Evolutionary conservation across 1,140 invertebrate species (phyloP).

Genomic region (Hypsibius dujardini): DNA sequence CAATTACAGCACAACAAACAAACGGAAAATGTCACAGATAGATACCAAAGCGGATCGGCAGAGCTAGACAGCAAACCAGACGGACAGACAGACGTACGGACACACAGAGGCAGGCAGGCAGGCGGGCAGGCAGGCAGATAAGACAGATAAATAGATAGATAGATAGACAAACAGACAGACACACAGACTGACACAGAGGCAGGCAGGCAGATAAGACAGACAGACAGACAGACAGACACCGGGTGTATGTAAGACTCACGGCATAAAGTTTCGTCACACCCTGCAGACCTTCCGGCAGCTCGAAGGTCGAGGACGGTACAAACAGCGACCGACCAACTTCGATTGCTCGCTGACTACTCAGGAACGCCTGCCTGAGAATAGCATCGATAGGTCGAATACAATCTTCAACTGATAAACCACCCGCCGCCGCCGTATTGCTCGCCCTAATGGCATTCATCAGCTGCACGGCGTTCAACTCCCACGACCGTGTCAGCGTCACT

Average conservation of each 20-base stretch:
- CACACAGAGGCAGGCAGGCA: no score
- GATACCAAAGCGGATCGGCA: no score
- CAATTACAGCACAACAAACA: no score
- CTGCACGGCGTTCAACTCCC: neutral
- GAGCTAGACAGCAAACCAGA: no score
- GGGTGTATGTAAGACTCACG: no score
- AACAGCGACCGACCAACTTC: neutral
- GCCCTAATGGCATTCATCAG: neutral
- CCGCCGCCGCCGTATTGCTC: neutral
- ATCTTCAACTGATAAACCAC: neutral
- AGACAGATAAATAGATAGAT: no score
- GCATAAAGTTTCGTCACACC: neutral
- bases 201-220: neutral
- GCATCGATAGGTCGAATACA: neutral
- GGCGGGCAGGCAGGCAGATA: no score
- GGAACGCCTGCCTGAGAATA: conserved; percentile 1
- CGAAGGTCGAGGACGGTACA: neutral
- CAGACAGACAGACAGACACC: neutral
- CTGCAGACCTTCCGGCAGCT: neutral
- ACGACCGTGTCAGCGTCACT: neutral
- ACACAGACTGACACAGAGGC: no score
- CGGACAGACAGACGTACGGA: no score
- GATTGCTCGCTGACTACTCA: neutral
- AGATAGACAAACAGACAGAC: no score
- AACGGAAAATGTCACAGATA: no score